A percentile compares a stretch with the other conserved stretches of the same genome.
phyloP scores from a whole-genome alignment of 2,797 vertebrate species.

The Onychomys arenicola region DNA sequence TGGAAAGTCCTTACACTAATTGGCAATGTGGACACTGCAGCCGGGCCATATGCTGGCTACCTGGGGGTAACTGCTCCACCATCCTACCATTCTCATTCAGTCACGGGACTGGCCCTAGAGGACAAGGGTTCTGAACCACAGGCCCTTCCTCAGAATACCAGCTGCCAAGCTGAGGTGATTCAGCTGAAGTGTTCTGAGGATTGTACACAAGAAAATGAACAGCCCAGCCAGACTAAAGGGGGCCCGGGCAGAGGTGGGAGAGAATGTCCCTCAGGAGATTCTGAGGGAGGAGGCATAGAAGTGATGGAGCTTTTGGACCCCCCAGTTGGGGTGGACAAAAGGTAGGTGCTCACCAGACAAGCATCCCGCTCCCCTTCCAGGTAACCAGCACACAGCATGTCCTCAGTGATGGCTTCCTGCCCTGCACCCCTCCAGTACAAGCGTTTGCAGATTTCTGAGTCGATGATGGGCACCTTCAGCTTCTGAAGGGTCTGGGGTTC shows the following conservation, averaged over 20 bases:
- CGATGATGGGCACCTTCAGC: constrained; percentile 80
- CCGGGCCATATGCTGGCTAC: neutral
- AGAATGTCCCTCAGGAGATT: neutral
- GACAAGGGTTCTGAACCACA: too few relatives aligned
- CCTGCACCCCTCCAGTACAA: constrained; percentile 72
- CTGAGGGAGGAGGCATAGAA: neutral
- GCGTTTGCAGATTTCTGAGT: constrained; percentile 53
- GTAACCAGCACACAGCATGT: constrained; percentile 84
- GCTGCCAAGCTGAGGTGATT: neutral
- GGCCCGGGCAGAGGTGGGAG: neutral
- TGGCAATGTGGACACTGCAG: too few relatives aligned
- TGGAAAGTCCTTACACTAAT: neutral
- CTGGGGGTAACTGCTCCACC: rapidly evolving
- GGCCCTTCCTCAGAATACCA: neutral
- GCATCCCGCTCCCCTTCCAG: constrained; percentile 79
- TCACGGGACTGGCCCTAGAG: neutral
- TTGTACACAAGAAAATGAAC: neutral
- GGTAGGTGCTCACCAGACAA: constrained; percentile 77
- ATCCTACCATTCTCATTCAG: neutral
- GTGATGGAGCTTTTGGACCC: neutral
- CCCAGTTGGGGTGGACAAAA: neutral
- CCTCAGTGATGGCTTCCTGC: constrained; percentile 66
- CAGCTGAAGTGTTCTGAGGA: neutral
- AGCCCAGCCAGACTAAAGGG: neutral
- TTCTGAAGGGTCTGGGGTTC: constrained; percentile 78